phyloP scores from a whole-genome alignment of 2,888 invertebrate species.

The Stegophylla sp. region DNA sequence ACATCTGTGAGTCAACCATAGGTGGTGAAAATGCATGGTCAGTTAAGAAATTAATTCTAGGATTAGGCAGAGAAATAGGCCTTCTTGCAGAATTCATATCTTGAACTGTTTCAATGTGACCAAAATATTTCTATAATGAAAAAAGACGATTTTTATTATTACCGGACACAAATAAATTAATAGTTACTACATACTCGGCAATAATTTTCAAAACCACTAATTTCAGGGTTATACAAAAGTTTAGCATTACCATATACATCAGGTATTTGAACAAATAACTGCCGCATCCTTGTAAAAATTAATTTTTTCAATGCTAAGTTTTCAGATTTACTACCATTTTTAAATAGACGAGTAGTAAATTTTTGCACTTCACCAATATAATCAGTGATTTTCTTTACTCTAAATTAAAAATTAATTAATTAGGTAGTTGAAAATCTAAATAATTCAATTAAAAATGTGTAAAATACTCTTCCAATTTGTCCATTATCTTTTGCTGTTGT shows the following conservation, averaged over 20 bases:
- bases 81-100: conserved; percentile 23
- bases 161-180: not conserved
- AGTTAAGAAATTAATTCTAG: conserved; percentile 56
- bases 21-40: conserved; percentile 33
- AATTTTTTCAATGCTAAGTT: conserved; percentile 82
- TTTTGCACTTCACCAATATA: conserved; percentile 86
- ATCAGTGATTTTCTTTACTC: conserved; percentile 82
- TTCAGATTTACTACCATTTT: conserved; percentile 84
- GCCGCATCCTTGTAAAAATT: conserved; percentile 78
- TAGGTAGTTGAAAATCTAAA: conserved; percentile 25
- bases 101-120: conserved; percentile 41
- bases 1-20: conserved; percentile 43
- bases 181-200: conserved; percentile 30
- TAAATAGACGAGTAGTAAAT: conserved; percentile 81
- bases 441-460: conserved; percentile 24
- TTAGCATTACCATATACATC: conserved; percentile 42
- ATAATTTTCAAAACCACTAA: conserved; percentile 48
- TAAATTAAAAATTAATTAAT: conserved; percentile 62
- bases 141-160: not conserved
- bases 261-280: conserved; percentile 70
- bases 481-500: conserved; percentile 89
- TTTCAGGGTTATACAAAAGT: conserved; percentile 32
- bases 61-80: conserved; percentile 54
- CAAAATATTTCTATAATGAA: conserved; percentile 47
- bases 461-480: conserved; percentile 73